Evolutionary conservation across 2,888 invertebrate species (phyloP).

Genomic region (Napeogenes sylphis): DNA sequence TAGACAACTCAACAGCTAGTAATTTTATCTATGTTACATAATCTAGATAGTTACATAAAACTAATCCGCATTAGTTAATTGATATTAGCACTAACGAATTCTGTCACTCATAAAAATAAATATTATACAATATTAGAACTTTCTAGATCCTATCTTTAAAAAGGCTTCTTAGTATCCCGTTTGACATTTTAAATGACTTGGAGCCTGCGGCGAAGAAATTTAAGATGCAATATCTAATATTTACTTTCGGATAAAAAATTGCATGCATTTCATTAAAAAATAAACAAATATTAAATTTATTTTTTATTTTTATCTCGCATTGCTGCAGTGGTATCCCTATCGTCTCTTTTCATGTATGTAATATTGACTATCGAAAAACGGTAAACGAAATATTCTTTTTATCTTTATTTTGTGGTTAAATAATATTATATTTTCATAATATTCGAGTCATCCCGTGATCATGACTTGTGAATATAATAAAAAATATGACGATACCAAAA

Average conservation of each 20-base stretch:
- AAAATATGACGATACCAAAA: too few relatives aligned
- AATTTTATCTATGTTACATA: neutral
- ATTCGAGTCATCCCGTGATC: too few relatives aligned
- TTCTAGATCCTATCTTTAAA: conserved; percentile 24
- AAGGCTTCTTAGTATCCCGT: conserved; percentile 19
- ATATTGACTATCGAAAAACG: too few relatives aligned
- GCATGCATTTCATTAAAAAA: neutral
- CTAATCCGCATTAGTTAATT: neutral
- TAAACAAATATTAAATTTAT: too few relatives aligned
- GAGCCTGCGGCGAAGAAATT: conserved; percentile 26
- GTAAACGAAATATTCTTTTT: too few relatives aligned
- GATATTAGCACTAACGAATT: neutral
- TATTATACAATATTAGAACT: conserved; percentile 21
- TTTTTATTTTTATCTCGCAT: too few relatives aligned
- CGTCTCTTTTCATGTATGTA: too few relatives aligned
- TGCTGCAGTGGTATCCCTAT: too few relatives aligned
- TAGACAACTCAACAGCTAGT: too few relatives aligned
- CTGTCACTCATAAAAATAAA: conserved; percentile 3
- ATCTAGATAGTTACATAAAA: neutral
- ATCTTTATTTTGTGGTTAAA: too few relatives aligned
- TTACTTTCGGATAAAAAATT: conserved; percentile 13
- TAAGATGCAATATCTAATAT: conserved; percentile 9
- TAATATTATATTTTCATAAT: too few relatives aligned
- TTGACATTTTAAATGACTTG: conserved; percentile 20
- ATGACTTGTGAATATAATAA: too few relatives aligned